Percentiles rank a stretch among this genome's conserved stretches.
These are phyloP conservation scores for Aplidium turbinatum DNA, from an alignment of 23 tunicate species.

Conservation along the genomic window DNA sequence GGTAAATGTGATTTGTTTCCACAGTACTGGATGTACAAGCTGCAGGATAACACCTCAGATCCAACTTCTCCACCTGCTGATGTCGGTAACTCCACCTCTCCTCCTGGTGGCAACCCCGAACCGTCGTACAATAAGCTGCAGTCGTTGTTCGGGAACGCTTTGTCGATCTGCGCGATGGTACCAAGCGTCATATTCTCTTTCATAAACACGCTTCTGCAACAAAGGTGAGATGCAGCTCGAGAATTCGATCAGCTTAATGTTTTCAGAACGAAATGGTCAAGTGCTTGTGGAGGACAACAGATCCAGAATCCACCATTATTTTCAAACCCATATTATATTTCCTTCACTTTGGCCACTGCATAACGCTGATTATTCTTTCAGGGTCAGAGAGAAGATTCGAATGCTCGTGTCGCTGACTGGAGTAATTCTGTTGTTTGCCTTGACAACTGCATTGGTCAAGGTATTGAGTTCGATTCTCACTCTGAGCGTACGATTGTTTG, in stretches of 20 bases:
- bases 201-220: conserved; percentile 69
- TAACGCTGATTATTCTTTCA: conserved; percentile 24
- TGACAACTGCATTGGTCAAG: conserved; percentile 68
- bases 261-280: too few species aligned
- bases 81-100: not conserved
- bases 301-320: too few species aligned
- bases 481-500: too few species aligned
- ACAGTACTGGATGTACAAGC: conserved; percentile 88
- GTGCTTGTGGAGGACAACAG: too few species aligned
- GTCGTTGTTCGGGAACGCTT: conserved; percentile 49
- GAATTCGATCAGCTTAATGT: too few species aligned
- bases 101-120: not conserved
- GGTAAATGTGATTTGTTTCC: too few species aligned
- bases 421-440: conserved; percentile 43
- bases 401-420: conserved; percentile 39
- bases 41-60: conserved; percentile 42
- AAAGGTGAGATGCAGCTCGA: conserved; percentile 57
- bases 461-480: conserved; percentile 39
- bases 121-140: conserved; percentile 37
- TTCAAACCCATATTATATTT: too few species aligned
- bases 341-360: not conserved
- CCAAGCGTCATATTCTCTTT: conserved; percentile 71
- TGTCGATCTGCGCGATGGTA: conserved; percentile 84
- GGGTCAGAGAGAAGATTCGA: conserved; percentile 60
- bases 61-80: conserved; percentile 20